phyloP scores from a whole-genome alignment of 2,113 vertebrate species.

The Tragelaphus imberbis region DNA sequence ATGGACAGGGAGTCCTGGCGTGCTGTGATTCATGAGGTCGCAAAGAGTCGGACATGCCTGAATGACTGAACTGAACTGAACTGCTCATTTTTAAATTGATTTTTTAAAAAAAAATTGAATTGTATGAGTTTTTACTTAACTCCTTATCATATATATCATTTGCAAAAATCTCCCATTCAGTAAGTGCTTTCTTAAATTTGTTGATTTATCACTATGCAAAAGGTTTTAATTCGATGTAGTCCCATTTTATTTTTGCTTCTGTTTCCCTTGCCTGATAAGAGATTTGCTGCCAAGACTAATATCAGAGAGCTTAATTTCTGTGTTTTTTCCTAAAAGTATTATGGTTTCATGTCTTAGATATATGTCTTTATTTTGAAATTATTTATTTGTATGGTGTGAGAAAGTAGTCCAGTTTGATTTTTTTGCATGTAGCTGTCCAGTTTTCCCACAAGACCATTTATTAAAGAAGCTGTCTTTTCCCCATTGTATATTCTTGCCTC shows the following conservation, averaged over 20 bases:
- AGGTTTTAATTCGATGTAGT: neutral
- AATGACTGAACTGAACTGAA: no score
- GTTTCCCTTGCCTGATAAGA: neutral
- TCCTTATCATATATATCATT: neutral
- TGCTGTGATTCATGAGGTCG: no score
- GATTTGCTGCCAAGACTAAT: neutral
- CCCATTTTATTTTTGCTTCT: neutral
- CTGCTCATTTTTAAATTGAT: neutral
- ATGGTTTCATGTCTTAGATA: neutral
- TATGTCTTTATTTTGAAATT: neutral
- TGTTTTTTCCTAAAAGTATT: neutral
- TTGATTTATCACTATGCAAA: neutral
- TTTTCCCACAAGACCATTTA: neutral
- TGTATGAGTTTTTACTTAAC: neutral
- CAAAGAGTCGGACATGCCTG: no score
- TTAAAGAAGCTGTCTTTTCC: neutral
- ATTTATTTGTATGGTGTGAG: neutral
- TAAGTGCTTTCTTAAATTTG: neutral
- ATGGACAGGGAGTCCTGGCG: no score
- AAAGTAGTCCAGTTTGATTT: neutral
- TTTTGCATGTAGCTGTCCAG: neutral
- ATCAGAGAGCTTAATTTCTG: neutral
- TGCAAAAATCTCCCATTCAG: neutral
- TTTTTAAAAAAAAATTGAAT: neutral
- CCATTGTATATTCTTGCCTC: neutral